A percentile compares a stretch with the other conserved stretches of the same genome.
phyloP scores from a whole-genome alignment of 2,797 vertebrate genomes.

The Darevskia nairensis region DNA sequence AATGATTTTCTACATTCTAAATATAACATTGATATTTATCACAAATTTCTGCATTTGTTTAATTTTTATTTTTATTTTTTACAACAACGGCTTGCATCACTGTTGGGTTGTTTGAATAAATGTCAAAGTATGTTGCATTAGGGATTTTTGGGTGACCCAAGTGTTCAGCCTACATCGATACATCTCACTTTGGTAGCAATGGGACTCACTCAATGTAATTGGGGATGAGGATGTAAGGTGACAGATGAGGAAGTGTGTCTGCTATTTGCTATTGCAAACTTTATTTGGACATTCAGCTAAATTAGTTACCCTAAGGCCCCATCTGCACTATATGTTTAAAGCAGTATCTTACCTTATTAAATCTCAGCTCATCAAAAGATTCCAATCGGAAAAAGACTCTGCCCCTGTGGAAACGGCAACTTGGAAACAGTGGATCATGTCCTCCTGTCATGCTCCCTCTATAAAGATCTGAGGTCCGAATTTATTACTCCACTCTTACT shows the following conservation, averaged over 20 bases:
- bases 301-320: not conserved
- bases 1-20: not conserved
- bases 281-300: not conserved
- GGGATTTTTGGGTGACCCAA: not conserved
- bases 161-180: not conserved
- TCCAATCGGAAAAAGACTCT: too few relatives aligned
- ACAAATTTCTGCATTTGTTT: conserved; percentile 16
- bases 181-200: not conserved
- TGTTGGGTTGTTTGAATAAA: not conserved
- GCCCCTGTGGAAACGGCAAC: too few relatives aligned
- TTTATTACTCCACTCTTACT: too few relatives aligned
- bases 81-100: not conserved
- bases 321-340: too few relatives aligned
- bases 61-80: conserved; percentile 12
- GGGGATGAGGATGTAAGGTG: not conserved
- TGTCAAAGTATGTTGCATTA: not conserved
- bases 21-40: not conserved
- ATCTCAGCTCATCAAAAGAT: too few relatives aligned
- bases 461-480: too few relatives aligned
- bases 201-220: not conserved
- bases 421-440: too few relatives aligned
- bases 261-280: not conserved
- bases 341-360: too few relatives aligned
- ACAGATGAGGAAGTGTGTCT: not conserved
- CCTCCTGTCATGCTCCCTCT: too few relatives aligned